Evolutionary conservation across 1,140 invertebrate species (phyloP), one percentile per base, ranked within the genome.

Genomic region (Euschistus heros): DNA sequence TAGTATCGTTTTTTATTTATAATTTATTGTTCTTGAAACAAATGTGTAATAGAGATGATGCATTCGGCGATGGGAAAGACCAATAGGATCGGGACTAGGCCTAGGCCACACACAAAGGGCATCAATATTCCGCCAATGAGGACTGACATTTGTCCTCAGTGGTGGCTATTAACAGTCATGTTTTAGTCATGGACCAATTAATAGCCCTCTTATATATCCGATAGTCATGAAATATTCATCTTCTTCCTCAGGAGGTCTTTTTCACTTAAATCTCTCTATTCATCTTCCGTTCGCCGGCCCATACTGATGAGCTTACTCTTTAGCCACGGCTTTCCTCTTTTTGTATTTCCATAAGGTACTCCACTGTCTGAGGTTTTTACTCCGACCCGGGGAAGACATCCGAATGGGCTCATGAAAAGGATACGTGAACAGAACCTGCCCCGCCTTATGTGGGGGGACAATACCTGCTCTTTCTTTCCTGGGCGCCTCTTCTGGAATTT

Each of bases 211-310:
- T 59, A 59, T 33, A n/a, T 59, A 24, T n/a, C 24, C 26, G 20
- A 22, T 26, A 59, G 55, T 26, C 55, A 66, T 66, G 65, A 66
- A 66, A 66, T 66, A 66, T 66, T 66, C 65, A 47, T 42, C 18
- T 50, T 47, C 64, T 2, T n/a, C 37, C 64, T 57, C 17, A 18
- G 27, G 22, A 30, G 44, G 64, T 57, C 64, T 66, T 66, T 66
- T 66, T 66, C 50, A 57, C 65, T 66, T 66, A 66, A 66, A 66
- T 66, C 65, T 66, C 65, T 66, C 65, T 66, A 66, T 66, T 66
- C 65, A 66, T 66, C 65, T 66, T 62, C 65, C 50, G 26, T 62
- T 37, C 44, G 37, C 22, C 44, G 57, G 46, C 24, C 60, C 65
- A 66, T 66, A 66, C 65, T 66, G 65, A 66, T 66, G 65, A 66